A percentile compares a stretch with the other conserved stretches of the same genome.
Conservation (phyloP, 2,113 vertebrate species). For the Nothocercus julius region DNA sequence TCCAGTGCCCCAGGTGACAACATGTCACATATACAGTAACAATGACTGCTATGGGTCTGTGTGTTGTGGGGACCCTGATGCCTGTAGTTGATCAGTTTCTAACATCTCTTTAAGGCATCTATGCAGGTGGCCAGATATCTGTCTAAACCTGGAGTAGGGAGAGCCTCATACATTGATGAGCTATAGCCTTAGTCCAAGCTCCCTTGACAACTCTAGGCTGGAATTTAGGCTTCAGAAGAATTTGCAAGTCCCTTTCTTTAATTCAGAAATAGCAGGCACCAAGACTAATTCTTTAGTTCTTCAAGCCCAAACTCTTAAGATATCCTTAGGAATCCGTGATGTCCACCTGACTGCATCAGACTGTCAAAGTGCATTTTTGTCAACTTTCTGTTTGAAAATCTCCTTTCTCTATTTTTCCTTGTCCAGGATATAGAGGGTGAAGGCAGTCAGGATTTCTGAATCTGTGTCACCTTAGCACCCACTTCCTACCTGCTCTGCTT, state of each 20-base stretch:
- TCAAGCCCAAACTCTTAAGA: not conserved
- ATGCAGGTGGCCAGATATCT: not conserved
- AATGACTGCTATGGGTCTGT: not conserved
- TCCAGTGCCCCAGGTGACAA: not conserved
- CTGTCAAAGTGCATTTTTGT: not conserved
- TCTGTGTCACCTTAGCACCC: not conserved
- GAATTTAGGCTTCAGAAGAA: not conserved
- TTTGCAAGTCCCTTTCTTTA: not conserved
- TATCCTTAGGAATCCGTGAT: not conserved
- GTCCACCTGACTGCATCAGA: not conserved
- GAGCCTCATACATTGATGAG: not conserved
- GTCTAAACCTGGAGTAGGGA: not conserved
- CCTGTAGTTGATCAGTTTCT: not conserved
- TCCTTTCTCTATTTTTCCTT: not conserved
- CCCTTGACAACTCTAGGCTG: not conserved
- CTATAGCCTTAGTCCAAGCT: not conserved
- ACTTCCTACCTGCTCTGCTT: not conserved
- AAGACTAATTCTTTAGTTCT: not conserved
- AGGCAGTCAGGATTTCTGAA: not conserved
- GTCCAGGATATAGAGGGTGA: not conserved
- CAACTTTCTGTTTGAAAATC: not conserved
- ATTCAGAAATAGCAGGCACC: not conserved
- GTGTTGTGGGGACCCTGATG: not conserved
- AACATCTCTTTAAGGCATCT: not conserved
- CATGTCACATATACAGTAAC: not conserved